These are phyloP conservation scores for Ptychoptera albimana DNA, from an alignment of 2,888 invertebrate genomes.

Conservation along the genomic window DNA sequence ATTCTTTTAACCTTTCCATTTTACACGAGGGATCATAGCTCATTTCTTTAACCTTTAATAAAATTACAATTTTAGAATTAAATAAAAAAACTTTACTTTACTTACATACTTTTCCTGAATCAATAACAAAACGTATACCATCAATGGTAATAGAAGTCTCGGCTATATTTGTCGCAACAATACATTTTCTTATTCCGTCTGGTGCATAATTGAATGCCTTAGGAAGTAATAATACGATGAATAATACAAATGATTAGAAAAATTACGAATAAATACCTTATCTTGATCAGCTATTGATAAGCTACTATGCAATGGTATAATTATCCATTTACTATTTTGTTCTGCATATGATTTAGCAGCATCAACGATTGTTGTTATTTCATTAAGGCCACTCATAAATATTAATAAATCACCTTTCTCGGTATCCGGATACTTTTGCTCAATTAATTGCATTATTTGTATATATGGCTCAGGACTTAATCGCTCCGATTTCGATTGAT, in stretches of 20 bases:
- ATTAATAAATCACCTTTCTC: constrained; percentile 90
- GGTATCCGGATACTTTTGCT: constrained; percentile 65
- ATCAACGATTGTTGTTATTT: constrained; percentile 76
- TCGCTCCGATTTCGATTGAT: constrained; percentile 40
- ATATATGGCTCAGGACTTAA: constrained; percentile 90
- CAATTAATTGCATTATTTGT: constrained; percentile 81
- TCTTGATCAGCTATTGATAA: constrained; percentile 90
- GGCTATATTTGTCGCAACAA: constrained; percentile 95
- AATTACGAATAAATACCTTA: constrained; percentile 41
- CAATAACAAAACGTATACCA: constrained; percentile 91
- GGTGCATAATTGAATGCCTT: constrained; percentile 91
- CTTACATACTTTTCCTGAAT: constrained; percentile 93
- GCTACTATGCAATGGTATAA: constrained; percentile 83
- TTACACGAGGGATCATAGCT: constrained; percentile 81
- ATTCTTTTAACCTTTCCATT: constrained; percentile 83
- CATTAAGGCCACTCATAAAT: constrained; percentile 88
- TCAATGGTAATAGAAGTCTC: constrained; percentile 98
- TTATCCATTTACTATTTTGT: constrained; percentile 73
- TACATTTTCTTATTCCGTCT: constrained; percentile 87
- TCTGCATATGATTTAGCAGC: constrained; percentile 68
- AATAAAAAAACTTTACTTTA: constrained; percentile 2
- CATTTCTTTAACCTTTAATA: constrained; percentile 68
- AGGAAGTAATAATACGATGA: constrained; percentile 5
- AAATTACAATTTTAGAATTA: not conserved
- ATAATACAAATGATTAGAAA: too few relatives aligned